A percentile compares a stretch with the other conserved stretches of the same genome.
Evolutionary conservation across 1,140 invertebrate genomes (phyloP).

Genomic region (Neodiprion lecontei): DNA sequence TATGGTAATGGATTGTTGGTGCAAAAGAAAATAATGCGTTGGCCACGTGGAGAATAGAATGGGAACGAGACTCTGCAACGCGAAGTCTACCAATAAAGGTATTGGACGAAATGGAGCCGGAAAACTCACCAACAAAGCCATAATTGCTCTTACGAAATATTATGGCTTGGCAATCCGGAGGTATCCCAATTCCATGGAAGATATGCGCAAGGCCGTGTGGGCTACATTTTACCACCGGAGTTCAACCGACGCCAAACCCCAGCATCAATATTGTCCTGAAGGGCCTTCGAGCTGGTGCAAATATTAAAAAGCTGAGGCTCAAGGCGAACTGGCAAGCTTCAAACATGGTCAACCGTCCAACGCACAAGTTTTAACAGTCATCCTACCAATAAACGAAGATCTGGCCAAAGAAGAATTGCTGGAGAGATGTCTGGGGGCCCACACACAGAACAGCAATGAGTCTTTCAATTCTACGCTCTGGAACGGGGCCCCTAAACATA

Average conservation of each 20-base stretch:
- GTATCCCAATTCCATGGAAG: too few relatives aligned
- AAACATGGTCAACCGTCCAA: slow-evolving; percentile 4
- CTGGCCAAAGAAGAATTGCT: not conserved
- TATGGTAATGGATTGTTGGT: not conserved
- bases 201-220: too few relatives aligned
- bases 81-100: not conserved
- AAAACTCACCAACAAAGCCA: slow-evolving; percentile 1
- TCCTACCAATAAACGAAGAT: not conserved
- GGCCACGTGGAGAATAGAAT: not conserved
- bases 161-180: not conserved
- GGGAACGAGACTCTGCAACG: not conserved
- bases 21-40: not conserved
- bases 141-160: slow-evolving; percentile 1
- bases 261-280: too few relatives aligned
- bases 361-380: slow-evolving; percentile 4
- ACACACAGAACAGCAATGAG: slow-evolving; percentile 7
- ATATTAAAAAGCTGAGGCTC: too few relatives aligned
- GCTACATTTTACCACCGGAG: too few relatives aligned
- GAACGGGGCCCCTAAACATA: not conserved
- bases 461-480: slow-evolving; percentile 5
- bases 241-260: too few relatives aligned
- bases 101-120: not conserved
- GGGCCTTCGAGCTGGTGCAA: too few relatives aligned
- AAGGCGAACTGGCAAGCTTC: too few relatives aligned
- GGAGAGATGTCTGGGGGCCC: slow-evolving; percentile 6